Conservation (phyloP, 2,113 vertebrate species). For the Rhodinocichla rosea region DNA sequence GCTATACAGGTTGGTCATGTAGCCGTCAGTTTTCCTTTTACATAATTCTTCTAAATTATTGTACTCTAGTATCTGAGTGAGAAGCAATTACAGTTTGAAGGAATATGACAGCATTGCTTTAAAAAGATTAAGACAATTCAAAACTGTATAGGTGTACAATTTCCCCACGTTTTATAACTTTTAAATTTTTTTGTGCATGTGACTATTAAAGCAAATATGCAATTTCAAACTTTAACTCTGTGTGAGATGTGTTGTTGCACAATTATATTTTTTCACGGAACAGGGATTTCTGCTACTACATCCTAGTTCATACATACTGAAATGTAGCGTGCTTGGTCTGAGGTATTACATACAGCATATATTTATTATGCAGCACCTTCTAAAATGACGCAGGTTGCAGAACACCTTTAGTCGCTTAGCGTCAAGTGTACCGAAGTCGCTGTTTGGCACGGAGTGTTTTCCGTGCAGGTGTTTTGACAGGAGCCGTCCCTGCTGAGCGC, state of each 20-base stretch:
- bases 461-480: constrained; percentile 16
- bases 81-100: constrained; percentile 13
- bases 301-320: background rate
- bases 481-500: constrained; percentile 16
- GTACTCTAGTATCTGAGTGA: background rate
- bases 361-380: background rate
- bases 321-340: background rate
- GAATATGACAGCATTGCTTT: background rate
- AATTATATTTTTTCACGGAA: background rate
- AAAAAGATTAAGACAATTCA: background rate
- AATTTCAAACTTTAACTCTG: background rate
- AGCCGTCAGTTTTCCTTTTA: constrained; percentile 33
- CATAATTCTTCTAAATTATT: constrained; percentile 45
- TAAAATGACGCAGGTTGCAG: background rate
- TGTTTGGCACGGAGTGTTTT: background rate
- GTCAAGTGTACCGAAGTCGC: background rate
- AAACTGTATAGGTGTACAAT: background rate
- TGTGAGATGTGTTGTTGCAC: background rate
- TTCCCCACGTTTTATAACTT: background rate
- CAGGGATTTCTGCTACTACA: background rate
- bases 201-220: background rate
- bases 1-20: constrained; percentile 31
- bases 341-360: background rate
- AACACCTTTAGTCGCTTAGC: background rate
- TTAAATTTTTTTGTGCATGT: background rate